Evolutionary conservation across 2,888 invertebrate genomes (phyloP).

Genomic region (Dryomyza anilis): DNA sequence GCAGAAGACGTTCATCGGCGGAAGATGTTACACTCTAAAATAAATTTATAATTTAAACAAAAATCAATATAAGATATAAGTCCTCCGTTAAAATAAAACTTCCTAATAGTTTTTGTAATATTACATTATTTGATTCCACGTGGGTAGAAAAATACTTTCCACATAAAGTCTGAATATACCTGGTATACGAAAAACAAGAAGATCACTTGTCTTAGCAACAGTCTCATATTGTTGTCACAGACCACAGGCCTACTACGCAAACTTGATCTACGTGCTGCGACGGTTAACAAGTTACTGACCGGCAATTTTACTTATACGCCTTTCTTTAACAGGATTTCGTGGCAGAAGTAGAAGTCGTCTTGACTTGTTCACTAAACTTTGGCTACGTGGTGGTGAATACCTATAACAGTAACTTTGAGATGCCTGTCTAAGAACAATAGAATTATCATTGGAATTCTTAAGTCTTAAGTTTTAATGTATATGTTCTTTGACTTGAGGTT

Average conservation of each 20-base stretch:
- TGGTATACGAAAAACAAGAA: neutral
- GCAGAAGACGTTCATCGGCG: conserved; percentile 18
- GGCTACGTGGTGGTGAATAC: neutral
- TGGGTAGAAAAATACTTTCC: neutral
- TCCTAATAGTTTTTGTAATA: no score
- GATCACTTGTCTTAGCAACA: neutral
- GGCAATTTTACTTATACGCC: neutral
- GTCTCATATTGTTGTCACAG: neutral
- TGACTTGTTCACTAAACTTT: neutral
- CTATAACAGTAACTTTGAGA: no score
- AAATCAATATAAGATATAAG: no score
- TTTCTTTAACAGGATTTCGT: neutral
- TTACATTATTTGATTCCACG: neutral
- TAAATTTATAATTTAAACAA: no score
- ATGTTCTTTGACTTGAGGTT: no score
- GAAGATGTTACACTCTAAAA: conserved; percentile 12
- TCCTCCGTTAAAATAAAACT: no score
- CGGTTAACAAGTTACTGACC: neutral
- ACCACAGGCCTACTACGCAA: neutral
- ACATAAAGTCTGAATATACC: no score
- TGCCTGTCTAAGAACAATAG: no score
- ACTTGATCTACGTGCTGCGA: neutral
- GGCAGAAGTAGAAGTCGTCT: no score
- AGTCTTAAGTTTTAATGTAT: no score
- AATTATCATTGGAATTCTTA: no score